These are phyloP conservation scores for Melanostigma gelatinosum DNA, from an alignment of 2,113 vertebrate species.

Conservation along the genomic window DNA sequence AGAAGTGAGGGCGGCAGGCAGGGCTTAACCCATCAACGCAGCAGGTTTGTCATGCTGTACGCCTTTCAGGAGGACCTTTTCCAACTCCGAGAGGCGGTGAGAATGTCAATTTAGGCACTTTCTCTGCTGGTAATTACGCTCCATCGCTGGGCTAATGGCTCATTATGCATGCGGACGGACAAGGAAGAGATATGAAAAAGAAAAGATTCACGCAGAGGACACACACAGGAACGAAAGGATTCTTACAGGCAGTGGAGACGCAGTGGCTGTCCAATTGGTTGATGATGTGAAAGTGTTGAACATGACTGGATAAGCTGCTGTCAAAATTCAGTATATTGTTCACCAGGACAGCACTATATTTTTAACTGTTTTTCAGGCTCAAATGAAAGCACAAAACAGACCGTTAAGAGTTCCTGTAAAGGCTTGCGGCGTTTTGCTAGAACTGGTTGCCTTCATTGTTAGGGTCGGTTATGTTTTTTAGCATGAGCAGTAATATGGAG, in stretches of 20 bases:
- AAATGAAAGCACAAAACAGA: background rate
- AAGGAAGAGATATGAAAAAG: conserved; percentile 25
- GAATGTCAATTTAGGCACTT: conserved; percentile 74
- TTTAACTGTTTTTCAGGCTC: background rate
- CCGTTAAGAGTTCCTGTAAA: background rate
- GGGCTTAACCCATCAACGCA: conserved; percentile 67
- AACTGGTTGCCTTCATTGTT: no score
- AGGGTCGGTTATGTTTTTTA: no score
- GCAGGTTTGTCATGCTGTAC: conserved; percentile 72
- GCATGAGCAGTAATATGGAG: no score
- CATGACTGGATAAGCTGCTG: conserved; percentile 13
- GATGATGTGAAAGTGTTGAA: conserved; percentile 22
- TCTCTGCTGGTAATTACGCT: conserved; percentile 70
- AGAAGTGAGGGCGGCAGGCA: conserved; percentile 48
- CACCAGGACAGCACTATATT: background rate
- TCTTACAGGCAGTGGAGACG: background rate
- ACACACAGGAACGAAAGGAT: conserved; percentile 7
- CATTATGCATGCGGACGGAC: conserved; percentile 52
- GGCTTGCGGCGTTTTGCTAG: no score
- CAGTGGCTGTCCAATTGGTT: conserved; percentile 24
- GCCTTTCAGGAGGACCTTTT: conserved; percentile 72
- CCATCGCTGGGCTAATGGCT: conserved; percentile 56
- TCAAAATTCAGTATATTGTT: conserved; percentile 5
- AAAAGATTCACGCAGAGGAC: conserved; percentile 23
- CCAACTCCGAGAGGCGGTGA: conserved; percentile 50